Percentiles rank a stretch among this genome's conserved stretches.
phyloP scores from a whole-genome alignment of 2,113 vertebrate species.

The Galbula dea region DNA sequence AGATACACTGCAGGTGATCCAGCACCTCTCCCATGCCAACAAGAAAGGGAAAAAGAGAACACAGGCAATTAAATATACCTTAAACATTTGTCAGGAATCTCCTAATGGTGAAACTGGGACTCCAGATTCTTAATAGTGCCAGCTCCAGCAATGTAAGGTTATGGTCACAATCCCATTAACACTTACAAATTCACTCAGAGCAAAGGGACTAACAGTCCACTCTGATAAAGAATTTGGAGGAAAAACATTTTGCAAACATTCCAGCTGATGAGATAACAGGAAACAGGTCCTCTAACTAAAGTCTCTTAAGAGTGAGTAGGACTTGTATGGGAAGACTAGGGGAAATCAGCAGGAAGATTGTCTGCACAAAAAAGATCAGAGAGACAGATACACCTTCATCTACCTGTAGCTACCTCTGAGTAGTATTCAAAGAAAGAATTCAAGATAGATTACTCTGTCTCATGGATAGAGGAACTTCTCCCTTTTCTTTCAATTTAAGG shows the following conservation, averaged over 20 bases:
- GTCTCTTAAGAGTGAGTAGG: accelerated
- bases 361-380: not conserved
- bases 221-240: not conserved
- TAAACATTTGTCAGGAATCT: not conserved
- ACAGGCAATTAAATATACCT: not conserved
- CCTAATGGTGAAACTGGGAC: not conserved
- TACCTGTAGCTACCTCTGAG: not conserved
- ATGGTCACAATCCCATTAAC: not conserved
- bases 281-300: not conserved
- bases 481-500: not conserved
- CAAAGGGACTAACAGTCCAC: accelerated
- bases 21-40: not conserved
- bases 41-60: not conserved
- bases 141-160: not conserved
- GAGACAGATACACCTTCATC: not conserved
- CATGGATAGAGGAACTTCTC: not conserved
- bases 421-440: not conserved
- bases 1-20: not conserved
- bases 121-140: not conserved
- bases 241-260: not conserved
- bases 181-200: not conserved
- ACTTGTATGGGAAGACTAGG: not conserved
- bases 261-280: not conserved
- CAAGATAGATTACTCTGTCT: not conserved
- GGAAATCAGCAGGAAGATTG: not conserved